Percentiles rank a stretch among this genome's conserved stretches.
These are phyloP conservation scores for Hylomyscus alleni DNA, from an alignment of 2,797 vertebrate genomes.

Conservation along the genomic window DNA sequence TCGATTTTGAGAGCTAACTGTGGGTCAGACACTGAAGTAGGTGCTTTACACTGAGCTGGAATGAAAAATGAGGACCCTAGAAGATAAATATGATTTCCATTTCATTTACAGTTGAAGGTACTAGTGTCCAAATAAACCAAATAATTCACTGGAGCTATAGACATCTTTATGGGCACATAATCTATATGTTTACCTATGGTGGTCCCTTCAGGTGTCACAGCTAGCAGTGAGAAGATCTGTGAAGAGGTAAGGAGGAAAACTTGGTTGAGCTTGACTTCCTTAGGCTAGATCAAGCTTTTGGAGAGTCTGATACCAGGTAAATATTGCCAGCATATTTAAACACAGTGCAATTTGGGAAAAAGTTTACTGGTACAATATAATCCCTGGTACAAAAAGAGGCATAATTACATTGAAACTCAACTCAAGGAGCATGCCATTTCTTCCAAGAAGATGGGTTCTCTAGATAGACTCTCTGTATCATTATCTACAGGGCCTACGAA, in stretches of 20 bases:
- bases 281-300: background rate
- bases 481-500: background rate
- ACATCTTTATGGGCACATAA: background rate
- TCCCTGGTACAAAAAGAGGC: no score
- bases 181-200: background rate
- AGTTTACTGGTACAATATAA: background rate
- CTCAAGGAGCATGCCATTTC: background rate
- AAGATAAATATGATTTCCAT: slow-evolving; percentile 26
- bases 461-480: background rate
- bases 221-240: background rate
- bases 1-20: background rate
- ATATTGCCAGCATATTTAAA: background rate
- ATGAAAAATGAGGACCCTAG: slow-evolving; percentile 23
- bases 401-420: background rate
- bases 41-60: background rate
- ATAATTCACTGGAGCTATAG: background rate
- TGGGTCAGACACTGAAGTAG: background rate
- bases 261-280: background rate
- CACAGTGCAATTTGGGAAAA: background rate
- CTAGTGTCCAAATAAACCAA: background rate
- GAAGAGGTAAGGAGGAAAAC: background rate
- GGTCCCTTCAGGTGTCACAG: background rate
- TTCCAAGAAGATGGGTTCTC: background rate
- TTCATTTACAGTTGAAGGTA: slow-evolving; percentile 15
- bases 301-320: background rate